Conservation (phyloP, 2,888 invertebrate species). For the Cheilosia impressa region DNA sequence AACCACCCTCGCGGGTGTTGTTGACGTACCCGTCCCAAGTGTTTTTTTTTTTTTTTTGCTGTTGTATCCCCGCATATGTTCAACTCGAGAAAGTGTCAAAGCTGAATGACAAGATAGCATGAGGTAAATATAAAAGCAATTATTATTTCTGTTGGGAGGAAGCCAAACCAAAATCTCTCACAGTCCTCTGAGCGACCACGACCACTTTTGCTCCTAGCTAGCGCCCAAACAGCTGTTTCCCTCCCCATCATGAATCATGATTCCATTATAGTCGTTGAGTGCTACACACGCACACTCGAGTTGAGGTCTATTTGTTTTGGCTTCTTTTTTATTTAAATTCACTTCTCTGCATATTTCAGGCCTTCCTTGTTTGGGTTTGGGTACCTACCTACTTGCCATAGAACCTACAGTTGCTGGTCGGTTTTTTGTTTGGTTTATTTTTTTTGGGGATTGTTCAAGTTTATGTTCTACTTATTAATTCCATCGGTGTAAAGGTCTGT, state of each 20-base stretch:
- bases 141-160: neutral
- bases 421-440: neutral
- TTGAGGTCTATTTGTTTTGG: neutral
- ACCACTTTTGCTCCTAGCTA: neutral
- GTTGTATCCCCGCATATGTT: slow-evolving; percentile 9
- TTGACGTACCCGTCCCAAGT: slow-evolving; percentile 2
- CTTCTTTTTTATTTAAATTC: neutral
- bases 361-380: neutral
- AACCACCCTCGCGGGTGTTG: slow-evolving; percentile 32
- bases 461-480: slow-evolving; percentile 43
- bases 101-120: slow-evolving; percentile 12
- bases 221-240: slow-evolving; percentile 25
- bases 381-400: neutral
- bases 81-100: neutral
- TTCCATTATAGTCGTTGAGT: neutral
- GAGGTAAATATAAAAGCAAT: slow-evolving; percentile 1
- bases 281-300: neutral
- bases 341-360: neutral
- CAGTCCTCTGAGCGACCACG: neutral
- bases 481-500: slow-evolving; percentile 22
- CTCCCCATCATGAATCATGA: neutral
- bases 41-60: neutral
- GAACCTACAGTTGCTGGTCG: neutral
- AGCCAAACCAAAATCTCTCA: neutral
- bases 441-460: slow-evolving; percentile 28